These are phyloP conservation scores for Laterallus jamaicensis DNA, from an alignment of 2,113 vertebrate species.

Conservation along the genomic window DNA sequence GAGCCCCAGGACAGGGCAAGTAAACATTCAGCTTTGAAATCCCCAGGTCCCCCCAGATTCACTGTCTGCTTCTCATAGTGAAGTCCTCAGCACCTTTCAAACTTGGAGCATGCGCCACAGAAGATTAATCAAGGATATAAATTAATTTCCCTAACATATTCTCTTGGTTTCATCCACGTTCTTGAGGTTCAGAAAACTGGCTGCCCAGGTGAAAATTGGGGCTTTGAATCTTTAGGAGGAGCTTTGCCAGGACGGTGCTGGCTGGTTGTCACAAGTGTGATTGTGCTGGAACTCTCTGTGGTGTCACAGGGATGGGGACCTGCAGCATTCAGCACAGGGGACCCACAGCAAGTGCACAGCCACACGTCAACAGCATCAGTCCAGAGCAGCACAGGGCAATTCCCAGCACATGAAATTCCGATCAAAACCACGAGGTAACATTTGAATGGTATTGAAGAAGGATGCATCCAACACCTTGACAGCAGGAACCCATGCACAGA, in stretches of 20 bases:
- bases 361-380: neutral
- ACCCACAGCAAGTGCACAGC: neutral
- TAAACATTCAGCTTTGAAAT: neutral
- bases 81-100: neutral
- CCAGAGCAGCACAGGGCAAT: slow-evolving; percentile 11
- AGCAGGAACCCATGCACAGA: slow-evolving; percentile 37
- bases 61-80: neutral
- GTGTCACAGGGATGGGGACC: neutral
- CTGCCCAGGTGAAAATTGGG: no score
- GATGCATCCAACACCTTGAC: slow-evolving; percentile 23
- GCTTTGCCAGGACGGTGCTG: neutral
- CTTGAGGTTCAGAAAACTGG: neutral
- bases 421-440: slow-evolving; percentile 48
- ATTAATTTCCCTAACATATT: neutral
- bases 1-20: neutral
- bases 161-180: neutral
- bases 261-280: neutral
- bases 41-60: neutral
- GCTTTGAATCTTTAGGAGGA: neutral
- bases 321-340: neutral
- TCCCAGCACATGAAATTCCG: slow-evolving; percentile 41
- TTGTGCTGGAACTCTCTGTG: neutral
- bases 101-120: neutral
- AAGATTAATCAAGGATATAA: neutral
- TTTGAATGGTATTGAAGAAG: neutral